Evolutionary conservation across 2,113 vertebrate species (phyloP).

Genomic region (Columba livia): DNA sequence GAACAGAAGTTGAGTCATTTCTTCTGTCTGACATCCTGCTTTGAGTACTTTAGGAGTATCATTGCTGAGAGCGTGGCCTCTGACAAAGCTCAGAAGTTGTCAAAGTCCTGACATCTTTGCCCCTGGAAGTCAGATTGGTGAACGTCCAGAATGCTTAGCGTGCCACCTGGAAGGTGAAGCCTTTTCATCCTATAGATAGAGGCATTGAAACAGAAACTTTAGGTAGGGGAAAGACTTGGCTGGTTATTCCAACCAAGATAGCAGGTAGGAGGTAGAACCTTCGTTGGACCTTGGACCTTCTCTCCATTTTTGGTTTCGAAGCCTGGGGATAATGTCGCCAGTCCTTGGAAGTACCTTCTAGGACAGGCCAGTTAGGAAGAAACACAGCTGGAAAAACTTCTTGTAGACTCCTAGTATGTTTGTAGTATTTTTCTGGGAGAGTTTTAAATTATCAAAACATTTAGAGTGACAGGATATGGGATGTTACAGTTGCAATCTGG

Average conservation of each 20-base stretch:
- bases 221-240: background rate
- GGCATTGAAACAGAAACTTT: background rate
- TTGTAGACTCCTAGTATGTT: background rate
- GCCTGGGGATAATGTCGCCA: background rate
- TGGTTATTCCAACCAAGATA: background rate
- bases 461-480: background rate
- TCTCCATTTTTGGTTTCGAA: background rate
- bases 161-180: background rate
- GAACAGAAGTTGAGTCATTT: slow-evolving; percentile 56
- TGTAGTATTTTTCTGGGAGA: background rate
- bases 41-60: background rate
- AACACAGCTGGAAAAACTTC: background rate
- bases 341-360: background rate
- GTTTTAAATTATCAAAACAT: background rate
- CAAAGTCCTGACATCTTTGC: background rate
- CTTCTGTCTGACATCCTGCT: slow-evolving; percentile 21
- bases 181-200: background rate
- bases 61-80: background rate
- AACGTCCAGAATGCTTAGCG: background rate
- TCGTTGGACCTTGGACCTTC: background rate
- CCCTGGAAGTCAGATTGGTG: background rate
- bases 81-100: background rate
- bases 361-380: background rate
- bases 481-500: background rate
- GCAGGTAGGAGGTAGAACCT: background rate